Base-by-base conservation (phyloP, 2,113 vertebrate species). In the Tor tambroides region DNA sequence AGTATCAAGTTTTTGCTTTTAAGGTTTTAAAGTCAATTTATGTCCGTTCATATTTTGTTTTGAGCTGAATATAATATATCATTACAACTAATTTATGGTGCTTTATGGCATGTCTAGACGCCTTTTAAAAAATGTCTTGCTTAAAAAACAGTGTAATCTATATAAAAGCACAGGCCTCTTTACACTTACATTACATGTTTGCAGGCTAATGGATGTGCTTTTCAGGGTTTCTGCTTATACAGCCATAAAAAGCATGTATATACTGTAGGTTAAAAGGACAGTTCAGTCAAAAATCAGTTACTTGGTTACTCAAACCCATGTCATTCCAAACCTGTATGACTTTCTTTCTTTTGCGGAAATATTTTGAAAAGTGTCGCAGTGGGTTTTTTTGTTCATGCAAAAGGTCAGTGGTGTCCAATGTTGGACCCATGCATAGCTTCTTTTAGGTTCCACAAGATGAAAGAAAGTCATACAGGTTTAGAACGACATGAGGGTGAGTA, bases 1-100 rank as follows among this genome's bases (percentile, higher is more conserved):
- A 28, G 30, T 56, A 80, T 71, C 10, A 59, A 4, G 35, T 59
- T 86, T n/a, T 86, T 59, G 65, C 17, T 26, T 43, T 43, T 43
- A 43, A 43, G 23, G 14, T 19, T 59, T 38, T 80, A 80, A 54
- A 32, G 28, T 35, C 9, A 54, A 12, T 56, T 11, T 51, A 5
- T 3, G 15, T 61, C 54, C 1, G 14, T 65, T 81, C 21, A 61
- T 23, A 56, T 78, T 32, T 17, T 12, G 5, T 63, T 26, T 81
- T 43, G 23, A 10, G 14, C n/a, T 81, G 59, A 46, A 19, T 11
- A 19, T 46, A 46, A 17, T 67, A 67, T 30, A 67, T 81, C 15
- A 30, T 81, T 65, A 26, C 23, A 41, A 26, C 30, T 41, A 41
- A 11, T 32, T 54, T 11, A 78, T 32, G 46, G 26, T 30, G 38